phyloP scores from a whole-genome alignment of 2,113 vertebrate species.

The Pteruthius melanotis region DNA sequence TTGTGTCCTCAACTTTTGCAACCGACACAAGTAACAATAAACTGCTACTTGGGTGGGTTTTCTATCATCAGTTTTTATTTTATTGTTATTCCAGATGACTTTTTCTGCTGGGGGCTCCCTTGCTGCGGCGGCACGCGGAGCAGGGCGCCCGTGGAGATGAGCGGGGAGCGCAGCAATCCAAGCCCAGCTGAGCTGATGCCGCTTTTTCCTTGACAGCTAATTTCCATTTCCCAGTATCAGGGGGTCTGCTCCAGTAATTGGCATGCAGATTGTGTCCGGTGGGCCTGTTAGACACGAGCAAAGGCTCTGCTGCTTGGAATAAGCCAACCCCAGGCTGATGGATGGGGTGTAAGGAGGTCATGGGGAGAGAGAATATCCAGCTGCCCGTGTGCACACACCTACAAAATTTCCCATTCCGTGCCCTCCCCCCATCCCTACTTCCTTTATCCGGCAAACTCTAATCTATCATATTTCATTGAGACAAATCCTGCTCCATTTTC shows the following conservation, averaged over 20 bases:
- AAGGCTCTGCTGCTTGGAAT: conserved; percentile 93
- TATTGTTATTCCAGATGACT: conserved; percentile 84
- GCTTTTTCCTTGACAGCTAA: conserved; percentile 89
- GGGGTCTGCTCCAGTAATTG: conserved; percentile 98
- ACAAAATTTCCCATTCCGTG: conserved; percentile 41
- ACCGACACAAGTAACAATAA: conserved; percentile 82
- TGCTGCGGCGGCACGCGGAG: conserved; percentile 66
- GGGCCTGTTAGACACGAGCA: conserved; percentile 89
- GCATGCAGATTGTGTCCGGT: conserved; percentile 99
- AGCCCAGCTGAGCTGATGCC: conserved; percentile 77
- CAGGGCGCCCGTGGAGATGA: conserved; percentile 38
- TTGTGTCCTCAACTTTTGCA: conserved; percentile 71
- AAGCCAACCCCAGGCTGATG: conserved; percentile 96
- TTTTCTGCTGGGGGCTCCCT: conserved; percentile 82
- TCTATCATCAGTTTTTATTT: conserved; percentile 30
- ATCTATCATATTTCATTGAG: conserved; percentile 82
- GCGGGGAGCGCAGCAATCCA: conserved; percentile 49
- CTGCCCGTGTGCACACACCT: not conserved
- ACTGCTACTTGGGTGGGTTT: not conserved
- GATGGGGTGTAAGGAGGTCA: conserved; percentile 95
- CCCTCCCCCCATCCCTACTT: conserved; percentile 61
- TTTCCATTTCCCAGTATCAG: conserved; percentile 97
- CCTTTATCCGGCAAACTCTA: conserved; percentile 78
- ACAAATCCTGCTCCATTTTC: conserved; percentile 72
- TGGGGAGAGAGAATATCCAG: conserved; percentile 80